Evolutionary conservation across 2,888 invertebrate species (phyloP).

Genomic region (Craniophora ligustri): DNA sequence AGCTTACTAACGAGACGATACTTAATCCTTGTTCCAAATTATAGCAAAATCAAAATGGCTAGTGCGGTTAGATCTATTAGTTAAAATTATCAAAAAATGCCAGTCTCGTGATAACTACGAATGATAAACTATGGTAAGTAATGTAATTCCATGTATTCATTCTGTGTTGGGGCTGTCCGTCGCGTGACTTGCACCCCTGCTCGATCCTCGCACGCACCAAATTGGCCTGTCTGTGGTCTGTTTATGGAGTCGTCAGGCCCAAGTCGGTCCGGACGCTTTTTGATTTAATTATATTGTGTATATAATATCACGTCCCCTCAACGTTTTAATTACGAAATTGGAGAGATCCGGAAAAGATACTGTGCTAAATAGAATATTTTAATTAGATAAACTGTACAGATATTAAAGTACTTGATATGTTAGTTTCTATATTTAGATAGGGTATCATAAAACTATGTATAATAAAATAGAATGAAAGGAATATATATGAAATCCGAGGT

Average conservation of each 20-base stretch:
- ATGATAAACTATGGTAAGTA: slow-evolving; percentile 47
- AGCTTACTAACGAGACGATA: slow-evolving; percentile 4
- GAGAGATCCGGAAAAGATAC: slow-evolving; percentile 33
- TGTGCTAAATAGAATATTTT: slow-evolving; percentile 17
- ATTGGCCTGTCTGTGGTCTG: slow-evolving; percentile 53
- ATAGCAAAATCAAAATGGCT: slow-evolving; percentile 10
- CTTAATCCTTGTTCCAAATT: neutral
- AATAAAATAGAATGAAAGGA: no score
- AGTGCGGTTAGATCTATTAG: slow-evolving; percentile 23
- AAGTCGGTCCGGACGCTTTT: slow-evolving; percentile 33
- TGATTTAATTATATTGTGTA: slow-evolving; percentile 51
- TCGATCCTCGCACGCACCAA: slow-evolving; percentile 62
- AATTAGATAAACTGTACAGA: slow-evolving; percentile 4
- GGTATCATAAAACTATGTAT: no score
- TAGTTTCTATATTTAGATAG: no score
- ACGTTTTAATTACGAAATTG: slow-evolving; percentile 44
- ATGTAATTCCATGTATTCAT: slow-evolving; percentile 52
- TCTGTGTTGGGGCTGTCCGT: slow-evolving; percentile 58
- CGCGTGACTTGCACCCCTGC: slow-evolving; percentile 73
- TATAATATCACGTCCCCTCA: slow-evolving; percentile 38
- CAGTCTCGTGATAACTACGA: slow-evolving; percentile 36
- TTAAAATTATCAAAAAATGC: slow-evolving; percentile 12
- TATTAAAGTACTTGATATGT: no score
- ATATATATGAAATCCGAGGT: no score
- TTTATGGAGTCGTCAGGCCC: slow-evolving; percentile 52